These are phyloP conservation scores for Caradrina kadenii DNA, from an alignment of 2,888 invertebrate genomes.

Conservation along the genomic window DNA sequence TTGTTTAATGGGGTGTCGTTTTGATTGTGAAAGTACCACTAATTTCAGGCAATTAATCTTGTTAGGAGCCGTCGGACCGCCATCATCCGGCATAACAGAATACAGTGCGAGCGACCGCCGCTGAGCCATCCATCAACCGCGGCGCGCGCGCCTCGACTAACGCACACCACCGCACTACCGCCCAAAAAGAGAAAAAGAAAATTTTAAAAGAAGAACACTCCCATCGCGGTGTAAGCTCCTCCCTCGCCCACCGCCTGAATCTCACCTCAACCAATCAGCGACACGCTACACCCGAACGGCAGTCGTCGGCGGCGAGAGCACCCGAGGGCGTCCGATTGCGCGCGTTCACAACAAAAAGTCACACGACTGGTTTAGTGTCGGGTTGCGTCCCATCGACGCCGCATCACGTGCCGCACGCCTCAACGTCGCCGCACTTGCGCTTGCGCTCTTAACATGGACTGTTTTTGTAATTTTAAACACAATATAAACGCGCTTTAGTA, in stretches of 20 bases:
- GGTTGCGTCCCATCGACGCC: conserved; percentile 90
- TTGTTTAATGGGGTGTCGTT: conserved; percentile 59
- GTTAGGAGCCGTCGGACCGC: conserved; percentile 53
- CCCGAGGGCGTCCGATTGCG: conserved; percentile 84
- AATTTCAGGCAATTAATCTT: conserved; percentile 65
- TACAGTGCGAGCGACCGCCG: conserved; percentile 76
- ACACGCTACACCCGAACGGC: conserved; percentile 68
- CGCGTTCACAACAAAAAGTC: conserved; percentile 89
- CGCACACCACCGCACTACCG: conserved; percentile 86
- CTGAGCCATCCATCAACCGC: conserved; percentile 84
- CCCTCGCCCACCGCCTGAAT: conserved; percentile 80
- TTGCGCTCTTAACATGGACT: conserved; percentile 84
- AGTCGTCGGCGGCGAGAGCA: conserved; percentile 74
- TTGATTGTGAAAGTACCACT: conserved; percentile 62
- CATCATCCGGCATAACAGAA: conserved; percentile 67
- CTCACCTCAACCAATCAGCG: conserved; percentile 73
- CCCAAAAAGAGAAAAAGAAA: conserved; percentile 90
- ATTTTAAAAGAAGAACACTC: conserved; percentile 89
- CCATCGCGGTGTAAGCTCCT: conserved; percentile 80
- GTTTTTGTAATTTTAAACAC: conserved; percentile 79
- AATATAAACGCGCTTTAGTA: conserved; percentile 68
- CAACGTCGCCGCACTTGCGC: conserved; percentile 76
- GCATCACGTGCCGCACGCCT: conserved; percentile 85
- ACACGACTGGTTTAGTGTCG: conserved; percentile 90
- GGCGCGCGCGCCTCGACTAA: conserved; percentile 85